Evolutionary conservation across 2,888 invertebrate species (phyloP).

Genomic region (Glaucopsyche alexis): DNA sequence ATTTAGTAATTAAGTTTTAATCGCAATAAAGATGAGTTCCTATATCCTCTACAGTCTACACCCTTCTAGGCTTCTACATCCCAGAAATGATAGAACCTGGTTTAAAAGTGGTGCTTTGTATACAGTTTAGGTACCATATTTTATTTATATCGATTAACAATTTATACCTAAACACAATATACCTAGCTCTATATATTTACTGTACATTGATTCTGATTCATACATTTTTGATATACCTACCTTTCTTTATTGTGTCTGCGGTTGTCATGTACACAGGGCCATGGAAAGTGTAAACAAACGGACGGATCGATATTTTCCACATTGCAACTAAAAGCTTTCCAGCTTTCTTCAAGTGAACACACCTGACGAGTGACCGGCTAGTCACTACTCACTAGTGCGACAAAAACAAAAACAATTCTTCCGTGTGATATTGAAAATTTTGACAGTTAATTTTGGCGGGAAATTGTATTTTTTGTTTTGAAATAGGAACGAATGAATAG

Average conservation of each 20-base stretch:
- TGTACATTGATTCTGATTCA: constrained; percentile 15
- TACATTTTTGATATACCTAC: constrained; percentile 11
- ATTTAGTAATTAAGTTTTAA: no score
- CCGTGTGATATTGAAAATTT: constrained; percentile 38
- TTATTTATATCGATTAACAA: neutral
- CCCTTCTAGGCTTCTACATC: no score
- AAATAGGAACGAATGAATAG: constrained; percentile 68
- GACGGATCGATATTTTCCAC: constrained; percentile 67
- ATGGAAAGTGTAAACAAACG: constrained; percentile 75
- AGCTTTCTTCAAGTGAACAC: constrained; percentile 56
- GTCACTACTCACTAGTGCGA: neutral
- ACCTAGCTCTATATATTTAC: neutral
- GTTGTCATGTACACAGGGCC: constrained; percentile 77
- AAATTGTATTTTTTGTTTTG: constrained; percentile 55
- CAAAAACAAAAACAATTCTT: neutral
- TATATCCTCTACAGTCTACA: no score
- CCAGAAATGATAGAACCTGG: no score
- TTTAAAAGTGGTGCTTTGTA: no score
- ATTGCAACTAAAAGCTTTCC: constrained; percentile 59
- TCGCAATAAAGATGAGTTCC: no score
- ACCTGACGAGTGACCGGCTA: constrained; percentile 35
- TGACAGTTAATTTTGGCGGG: constrained; percentile 56
- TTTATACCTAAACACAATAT: no score
- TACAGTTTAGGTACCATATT: no score
- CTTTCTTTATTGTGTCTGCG: constrained; percentile 44